Conservation (phyloP, 2,113 vertebrate species). For the Stegastes partitus region DNA sequence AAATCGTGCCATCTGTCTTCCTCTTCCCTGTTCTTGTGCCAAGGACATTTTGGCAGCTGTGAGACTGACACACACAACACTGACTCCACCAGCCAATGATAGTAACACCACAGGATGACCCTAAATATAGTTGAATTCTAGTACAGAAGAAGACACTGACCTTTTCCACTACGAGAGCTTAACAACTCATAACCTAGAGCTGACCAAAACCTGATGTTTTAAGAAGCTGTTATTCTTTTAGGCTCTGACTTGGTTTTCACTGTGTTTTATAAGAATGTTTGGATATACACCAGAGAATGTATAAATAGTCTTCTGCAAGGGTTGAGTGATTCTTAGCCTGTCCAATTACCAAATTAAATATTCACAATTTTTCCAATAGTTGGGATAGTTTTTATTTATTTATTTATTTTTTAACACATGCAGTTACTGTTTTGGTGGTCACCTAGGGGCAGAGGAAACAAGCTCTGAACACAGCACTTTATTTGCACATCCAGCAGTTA, state of each 20-base stretch:
- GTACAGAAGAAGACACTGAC: not conserved
- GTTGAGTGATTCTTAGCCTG: no score
- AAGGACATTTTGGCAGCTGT: slow-evolving; percentile 53
- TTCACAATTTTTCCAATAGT: no score
- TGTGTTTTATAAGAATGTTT: no score
- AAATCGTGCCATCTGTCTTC: slow-evolving; percentile 51
- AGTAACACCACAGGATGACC: slow-evolving; percentile 18
- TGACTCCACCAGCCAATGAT: slow-evolving; percentile 46
- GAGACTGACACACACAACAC: slow-evolving; percentile 39
- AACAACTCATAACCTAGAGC: not conserved
- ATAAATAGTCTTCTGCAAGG: no score
- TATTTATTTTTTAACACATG: no score
- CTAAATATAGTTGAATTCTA: slow-evolving; percentile 25
- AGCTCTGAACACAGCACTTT: not conserved
- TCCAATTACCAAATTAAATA: no score
- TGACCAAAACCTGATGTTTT: not conserved
- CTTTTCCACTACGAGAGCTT: slow-evolving; percentile 4
- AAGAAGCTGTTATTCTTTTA: no score
- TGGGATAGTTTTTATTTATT: no score
- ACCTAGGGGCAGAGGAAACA: no score
- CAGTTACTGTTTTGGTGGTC: no score
- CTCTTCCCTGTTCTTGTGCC: slow-evolving; percentile 52
- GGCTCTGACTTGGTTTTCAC: no score
- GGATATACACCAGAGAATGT: no score
- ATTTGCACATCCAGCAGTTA: not conserved